Conservation (phyloP, 30 jellyfish, hydroid and myxozoan species). For the Aurelia sp. region DNA sequence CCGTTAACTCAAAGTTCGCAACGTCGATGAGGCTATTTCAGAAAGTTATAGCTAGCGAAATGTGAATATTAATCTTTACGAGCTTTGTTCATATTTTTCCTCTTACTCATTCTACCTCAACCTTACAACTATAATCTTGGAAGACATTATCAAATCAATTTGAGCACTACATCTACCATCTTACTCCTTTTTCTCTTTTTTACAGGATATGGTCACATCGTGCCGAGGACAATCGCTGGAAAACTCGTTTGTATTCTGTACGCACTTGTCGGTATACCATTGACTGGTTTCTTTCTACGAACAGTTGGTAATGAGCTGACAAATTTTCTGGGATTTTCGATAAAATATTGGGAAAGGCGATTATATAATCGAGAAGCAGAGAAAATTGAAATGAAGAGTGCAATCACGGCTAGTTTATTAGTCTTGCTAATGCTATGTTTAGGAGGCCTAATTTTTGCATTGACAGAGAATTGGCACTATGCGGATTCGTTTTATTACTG, state of each 20-base stretch:
- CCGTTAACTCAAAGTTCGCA: no score
- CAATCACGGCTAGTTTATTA: conserved; percentile 69
- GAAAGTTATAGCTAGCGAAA: no score
- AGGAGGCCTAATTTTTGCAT: conserved; percentile 74
- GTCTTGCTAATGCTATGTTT: conserved; percentile 71
- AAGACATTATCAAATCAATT: no score
- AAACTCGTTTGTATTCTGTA: conserved; percentile 75
- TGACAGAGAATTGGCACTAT: conserved; percentile 71
- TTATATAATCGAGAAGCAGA: conserved; percentile 87
- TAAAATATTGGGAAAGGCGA: conserved; percentile 75
- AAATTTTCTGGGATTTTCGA: conserved; percentile 53
- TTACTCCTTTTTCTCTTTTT: not conserved
- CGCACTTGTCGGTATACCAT: conserved; percentile 89
- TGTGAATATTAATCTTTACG: no score
- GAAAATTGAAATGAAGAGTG: conserved; percentile 84
- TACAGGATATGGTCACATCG: conserved; percentile 89
- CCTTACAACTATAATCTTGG: no score
- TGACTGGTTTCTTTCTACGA: conserved; percentile 88
- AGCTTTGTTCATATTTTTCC: no score
- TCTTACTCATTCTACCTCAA: no score
- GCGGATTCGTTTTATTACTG: conserved; percentile 84
- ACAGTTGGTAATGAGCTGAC: conserved; percentile 93
- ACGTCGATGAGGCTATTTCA: no score
- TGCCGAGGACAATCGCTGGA: conserved; percentile 86
- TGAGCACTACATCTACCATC: not conserved